Base-by-base conservation (phyloP, 2,888 invertebrate genomes). In the Formica aserva region DNA sequence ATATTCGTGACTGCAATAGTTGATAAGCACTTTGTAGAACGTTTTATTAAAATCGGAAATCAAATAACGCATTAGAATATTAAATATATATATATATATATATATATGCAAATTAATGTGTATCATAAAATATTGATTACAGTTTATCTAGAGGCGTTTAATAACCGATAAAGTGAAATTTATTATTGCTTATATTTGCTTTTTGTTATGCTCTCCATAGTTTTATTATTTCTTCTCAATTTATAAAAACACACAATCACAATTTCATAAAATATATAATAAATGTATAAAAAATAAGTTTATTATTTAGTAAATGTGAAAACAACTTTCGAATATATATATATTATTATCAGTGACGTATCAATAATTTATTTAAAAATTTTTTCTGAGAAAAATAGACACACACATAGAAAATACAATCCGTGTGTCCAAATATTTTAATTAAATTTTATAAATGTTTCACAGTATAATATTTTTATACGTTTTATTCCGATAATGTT, bases 1-100 rank as follows among this genome's bases (percentile, higher is more conserved):
- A 78, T 71, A 41, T 45, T 32, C 57, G 77, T 41, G 57, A 69
- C 22, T 15, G 57, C 15, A 32, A 78, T 71, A 29, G 32, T 32
- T 69, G 55, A 69, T 67, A 55, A 69, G 8, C 77, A 38, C 22
- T 29, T n/a, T 69, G 38, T 55, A 69, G 57, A 35, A 13, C 57
- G 32, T 55, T 77, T 69, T 69, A 77, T 69, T 57, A 71, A 77
- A 71, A 67, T 67, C 9, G 13, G 3, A 45, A 26, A 32, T 26
- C 45, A n/a, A 29, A n/a, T 66, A 57, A 18, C 11, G n/a, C 26
- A 35, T 22, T 32, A 13, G 55, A 15, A 71, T 41, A 15, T n/a
- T 22, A 55, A 32, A 45, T 38, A 48, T 62, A 55, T 41, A 45
- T 38, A 48, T 62, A n/a, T 4, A 41, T 32, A 32, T 32, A 22